Conservation (phyloP, 1,140 invertebrate genomes). For the Nephila pilipes region DNA sequence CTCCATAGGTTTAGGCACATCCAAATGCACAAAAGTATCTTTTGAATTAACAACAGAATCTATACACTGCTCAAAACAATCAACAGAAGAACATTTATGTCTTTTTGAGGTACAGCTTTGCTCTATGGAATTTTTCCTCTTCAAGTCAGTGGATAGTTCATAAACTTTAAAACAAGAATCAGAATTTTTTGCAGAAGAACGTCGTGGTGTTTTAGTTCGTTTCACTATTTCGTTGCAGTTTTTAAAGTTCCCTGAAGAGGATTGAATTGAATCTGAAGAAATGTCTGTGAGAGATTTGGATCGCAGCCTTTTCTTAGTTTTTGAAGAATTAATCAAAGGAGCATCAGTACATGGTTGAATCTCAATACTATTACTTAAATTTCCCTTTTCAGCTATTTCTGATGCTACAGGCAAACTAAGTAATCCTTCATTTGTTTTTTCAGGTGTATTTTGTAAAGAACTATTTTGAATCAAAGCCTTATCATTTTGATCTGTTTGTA, state of each 20-base stretch:
- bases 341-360: background rate
- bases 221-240: background rate
- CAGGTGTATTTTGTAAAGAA: background rate
- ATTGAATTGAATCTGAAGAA: background rate
- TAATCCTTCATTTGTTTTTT: background rate
- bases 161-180: too few species aligned
- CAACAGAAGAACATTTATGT: conserved; percentile 15
- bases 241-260: background rate
- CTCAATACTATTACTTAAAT: background rate
- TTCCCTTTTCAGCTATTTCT: background rate
- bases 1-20: background rate
- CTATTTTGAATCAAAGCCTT: background rate
- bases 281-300: background rate
- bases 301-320: background rate
- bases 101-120: background rate
- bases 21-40: background rate
- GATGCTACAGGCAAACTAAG: background rate
- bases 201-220: background rate
- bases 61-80: conserved; percentile 29
- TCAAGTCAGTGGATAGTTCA: background rate
- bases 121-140: background rate
- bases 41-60: background rate
- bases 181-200: background rate
- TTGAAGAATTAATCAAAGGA: background rate
- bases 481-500: conserved; percentile 2